Base-by-base conservation (phyloP, 2,888 invertebrate species). In the Parthenolecanium corni region DNA sequence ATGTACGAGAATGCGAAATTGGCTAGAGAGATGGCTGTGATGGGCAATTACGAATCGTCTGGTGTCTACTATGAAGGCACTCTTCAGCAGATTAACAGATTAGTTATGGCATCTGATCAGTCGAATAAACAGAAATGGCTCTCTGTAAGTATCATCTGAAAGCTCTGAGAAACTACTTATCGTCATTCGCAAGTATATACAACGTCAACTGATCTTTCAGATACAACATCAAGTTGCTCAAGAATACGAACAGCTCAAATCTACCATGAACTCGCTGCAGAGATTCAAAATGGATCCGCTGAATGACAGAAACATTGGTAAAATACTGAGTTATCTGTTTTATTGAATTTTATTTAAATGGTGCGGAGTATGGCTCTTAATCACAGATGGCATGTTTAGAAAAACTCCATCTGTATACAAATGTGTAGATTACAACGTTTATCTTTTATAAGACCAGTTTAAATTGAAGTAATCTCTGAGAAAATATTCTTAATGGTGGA, bases 1-100 rank as follows among this genome's bases (percentile, higher is more conserved):
- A 90, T 93, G 76, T 87, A 86, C 79, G 93, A 94, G 78, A 94
- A 93, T 78, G 89, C 93, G 65, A 92, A 90, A 76, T 76, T 93
- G 75, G 96, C 93, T 64, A 80, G 96, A 71, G 95, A 97, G 79
- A 89, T 89, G 85, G 90, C 93, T 66, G 78, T 96, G 71, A 84
- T 90, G 73, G 95, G 96, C 21, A 92, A 94, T 76, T 97, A 97
- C 73, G 95, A 96, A 72, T 88, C 89, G 67, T 89, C 96, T 23
- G 81, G 86, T 68, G 89, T 94, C 64, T 94, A 93, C 75, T 95
- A 94, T 73, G 89, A 94, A 74, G 90, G 91, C 58, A 87, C 89
- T 11, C 81, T 95, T 64, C 90, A 92, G 74, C 89, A 93, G 80
- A 85, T 97, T 70, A 87, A 89, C 70, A 82, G 87, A 70, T 79